phyloP scores from a whole-genome alignment of 1,140 invertebrate species.

The Aphelinus atriplicis region DNA sequence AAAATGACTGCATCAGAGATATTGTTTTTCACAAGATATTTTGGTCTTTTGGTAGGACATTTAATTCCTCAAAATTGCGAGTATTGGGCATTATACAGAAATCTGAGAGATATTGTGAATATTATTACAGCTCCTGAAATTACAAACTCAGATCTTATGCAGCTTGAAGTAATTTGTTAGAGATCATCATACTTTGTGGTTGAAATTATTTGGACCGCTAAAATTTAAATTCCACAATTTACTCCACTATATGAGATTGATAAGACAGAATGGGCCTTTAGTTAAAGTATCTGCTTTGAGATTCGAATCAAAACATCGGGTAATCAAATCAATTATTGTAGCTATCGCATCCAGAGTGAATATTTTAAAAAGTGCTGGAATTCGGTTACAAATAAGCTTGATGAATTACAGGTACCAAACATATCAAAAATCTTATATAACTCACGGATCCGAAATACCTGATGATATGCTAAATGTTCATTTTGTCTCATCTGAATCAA shows the following conservation, averaged over 20 bases:
- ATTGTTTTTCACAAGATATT: slow-evolving; percentile 18
- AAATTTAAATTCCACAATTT: slow-evolving; percentile 1
- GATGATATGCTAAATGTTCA: too few species aligned
- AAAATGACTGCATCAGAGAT: slow-evolving; percentile 22
- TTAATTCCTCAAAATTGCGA: not conserved
- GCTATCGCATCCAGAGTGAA: not conserved
- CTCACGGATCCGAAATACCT: not conserved
- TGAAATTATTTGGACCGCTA: not conserved
- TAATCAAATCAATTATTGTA: not conserved
- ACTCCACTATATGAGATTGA: not conserved
- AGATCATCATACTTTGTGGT: not conserved
- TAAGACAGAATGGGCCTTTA: not conserved
- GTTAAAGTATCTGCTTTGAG: not conserved
- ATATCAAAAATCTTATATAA: slow-evolving; percentile 4
- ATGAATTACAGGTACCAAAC: not conserved
- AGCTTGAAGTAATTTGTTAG: not conserved
- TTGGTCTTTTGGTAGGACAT: slow-evolving; percentile 15
- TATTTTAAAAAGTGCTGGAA: slow-evolving; percentile 5
- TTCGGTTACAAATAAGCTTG: not conserved
- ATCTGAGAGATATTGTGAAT: slow-evolving; percentile 5
- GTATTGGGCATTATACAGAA: slow-evolving; percentile 20
- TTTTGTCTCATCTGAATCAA: too few species aligned
- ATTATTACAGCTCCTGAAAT: slow-evolving; percentile 5
- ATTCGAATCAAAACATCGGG: slow-evolving; percentile 5
- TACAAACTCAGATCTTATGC: not conserved